Base-by-base conservation (phyloP, 2,113 vertebrate genomes). In the Urocynchramus pylzowi region DNA sequence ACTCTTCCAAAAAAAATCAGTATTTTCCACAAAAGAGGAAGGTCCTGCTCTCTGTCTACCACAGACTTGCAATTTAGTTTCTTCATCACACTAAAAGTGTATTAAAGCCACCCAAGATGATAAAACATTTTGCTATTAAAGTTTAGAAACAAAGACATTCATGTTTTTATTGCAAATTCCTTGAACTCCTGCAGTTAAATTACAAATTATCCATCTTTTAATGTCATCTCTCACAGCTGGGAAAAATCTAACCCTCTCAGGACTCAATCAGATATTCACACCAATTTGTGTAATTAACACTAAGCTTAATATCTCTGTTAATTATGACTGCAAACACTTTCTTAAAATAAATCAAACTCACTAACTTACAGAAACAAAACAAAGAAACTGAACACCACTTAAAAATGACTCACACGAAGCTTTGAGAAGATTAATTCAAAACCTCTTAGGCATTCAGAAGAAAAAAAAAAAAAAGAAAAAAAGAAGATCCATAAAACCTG, bases 201-300 rank as follows among this genome's bases (percentile, higher is more conserved):
- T 84, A 92, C 20, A 88, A 86, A 91, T 97, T 91, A 95, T 56
- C 45, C 64, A 67, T 44, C 82, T 95, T 95, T 88, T 77, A 94
- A 93, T 67, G 52, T 31, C 61, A 91, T 94, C 57, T 87, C 87
- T 92, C 93, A 91, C 88, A 97, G 95, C 93, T 95, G 85, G 64
- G 86, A 94, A 82, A 97, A 95, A 89, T 73, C 80, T 85, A 89
- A 92, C 90, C 93, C 87, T 79, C 95, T 96, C 83, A 95, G 94
- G 91, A 95, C 92, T 84, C 86, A 93, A 95, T 96, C 91, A 97
- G 65, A 94, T 88, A 89, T 54, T 95, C 84, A 95, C 65, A 95
- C 93, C 92, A 94, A 96, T 96, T 95, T 95, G 87, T 96, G 89
- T 97, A 97, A 97, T 97, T 97, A 97, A 94, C 77, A 61, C 64